A percentile compares a stretch with the other conserved stretches of the same genome.
These are phyloP conservation scores for Xylocopa sonorina DNA, from an alignment of 1,140 invertebrate species.

Conservation along the genomic window DNA sequence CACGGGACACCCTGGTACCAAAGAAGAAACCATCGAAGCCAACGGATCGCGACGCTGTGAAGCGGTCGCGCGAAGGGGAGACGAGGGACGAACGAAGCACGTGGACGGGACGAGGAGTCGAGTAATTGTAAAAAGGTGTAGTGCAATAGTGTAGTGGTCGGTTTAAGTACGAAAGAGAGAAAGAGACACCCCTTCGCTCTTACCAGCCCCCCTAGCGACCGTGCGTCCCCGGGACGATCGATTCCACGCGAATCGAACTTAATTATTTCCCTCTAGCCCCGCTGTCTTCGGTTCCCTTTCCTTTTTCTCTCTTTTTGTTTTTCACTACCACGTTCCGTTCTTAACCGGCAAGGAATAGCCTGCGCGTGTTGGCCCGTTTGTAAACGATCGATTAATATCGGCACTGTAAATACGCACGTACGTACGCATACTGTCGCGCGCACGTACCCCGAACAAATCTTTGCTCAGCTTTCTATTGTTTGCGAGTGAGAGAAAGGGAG, in stretches of 20 bases:
- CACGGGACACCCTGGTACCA: neutral
- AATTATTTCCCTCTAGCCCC: neutral
- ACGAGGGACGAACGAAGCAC: neutral
- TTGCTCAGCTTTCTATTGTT: slow-evolving; percentile 79
- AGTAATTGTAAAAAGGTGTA: slow-evolving; percentile 64
- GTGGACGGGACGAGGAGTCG: neutral
- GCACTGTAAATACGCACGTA: slow-evolving; percentile 78
- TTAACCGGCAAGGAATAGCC: slow-evolving; percentile 24
- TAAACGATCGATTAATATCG: slow-evolving; percentile 75
- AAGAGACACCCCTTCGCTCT: neutral
- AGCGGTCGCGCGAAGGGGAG: too few relatives aligned
- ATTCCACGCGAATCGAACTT: slow-evolving; percentile 8
- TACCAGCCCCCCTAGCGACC: slow-evolving; percentile 16
- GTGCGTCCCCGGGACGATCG: neutral
- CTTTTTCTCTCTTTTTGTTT: neutral
- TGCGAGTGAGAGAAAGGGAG: slow-evolving; percentile 15
- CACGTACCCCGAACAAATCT: slow-evolving; percentile 72
- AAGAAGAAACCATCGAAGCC: neutral
- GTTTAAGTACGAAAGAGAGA: slow-evolving; percentile 30
- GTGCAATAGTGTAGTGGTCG: slow-evolving; percentile 63
- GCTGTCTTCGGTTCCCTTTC: neutral
- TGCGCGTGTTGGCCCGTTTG: slow-evolving; percentile 42
- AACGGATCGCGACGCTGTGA: neutral
- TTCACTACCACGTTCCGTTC: slow-evolving; percentile 14
- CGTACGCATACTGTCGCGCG: neutral